phyloP scores from a whole-genome alignment of 2,797 vertebrate genomes.

The Myotis planiceps region DNA sequence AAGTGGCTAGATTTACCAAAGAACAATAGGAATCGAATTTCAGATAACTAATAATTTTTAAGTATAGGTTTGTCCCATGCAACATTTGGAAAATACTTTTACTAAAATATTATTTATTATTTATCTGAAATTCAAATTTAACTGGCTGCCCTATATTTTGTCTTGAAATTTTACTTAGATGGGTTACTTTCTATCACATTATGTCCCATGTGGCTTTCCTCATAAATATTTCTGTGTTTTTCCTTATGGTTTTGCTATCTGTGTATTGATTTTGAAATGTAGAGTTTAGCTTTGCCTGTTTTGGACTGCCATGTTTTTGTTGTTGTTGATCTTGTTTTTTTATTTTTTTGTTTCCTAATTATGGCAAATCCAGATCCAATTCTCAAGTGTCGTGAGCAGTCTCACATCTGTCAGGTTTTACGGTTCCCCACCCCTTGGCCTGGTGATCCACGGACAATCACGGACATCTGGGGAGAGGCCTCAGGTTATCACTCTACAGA shows the following conservation, averaged over 20 bases:
- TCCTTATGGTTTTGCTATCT: not conserved
- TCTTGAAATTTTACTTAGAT: not conserved
- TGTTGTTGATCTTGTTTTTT: not conserved
- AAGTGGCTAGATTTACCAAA: not conserved
- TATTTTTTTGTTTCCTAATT: not conserved
- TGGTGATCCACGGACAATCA: not conserved
- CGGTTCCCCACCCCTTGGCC: not conserved
- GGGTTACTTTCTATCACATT: not conserved
- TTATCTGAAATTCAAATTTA: not conserved
- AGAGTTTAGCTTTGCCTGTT: not conserved
- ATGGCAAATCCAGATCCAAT: not conserved
- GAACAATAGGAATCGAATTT: constrained; percentile 24
- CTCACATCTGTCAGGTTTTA: not conserved
- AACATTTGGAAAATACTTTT: not conserved
- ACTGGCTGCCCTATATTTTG: not conserved
- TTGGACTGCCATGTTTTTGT: not conserved
- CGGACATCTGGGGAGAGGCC: not conserved
- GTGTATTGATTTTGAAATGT: not conserved
- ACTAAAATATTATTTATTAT: constrained; percentile 2
- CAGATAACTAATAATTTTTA: not conserved
- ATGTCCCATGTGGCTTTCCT: not conserved
- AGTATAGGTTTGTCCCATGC: not conserved
- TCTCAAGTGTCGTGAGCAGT: not conserved
- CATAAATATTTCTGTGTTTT: not conserved
- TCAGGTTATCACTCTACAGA: not conserved